Base-by-base conservation (phyloP, 2,888 invertebrate species). In the Aporophyla nigra region DNA sequence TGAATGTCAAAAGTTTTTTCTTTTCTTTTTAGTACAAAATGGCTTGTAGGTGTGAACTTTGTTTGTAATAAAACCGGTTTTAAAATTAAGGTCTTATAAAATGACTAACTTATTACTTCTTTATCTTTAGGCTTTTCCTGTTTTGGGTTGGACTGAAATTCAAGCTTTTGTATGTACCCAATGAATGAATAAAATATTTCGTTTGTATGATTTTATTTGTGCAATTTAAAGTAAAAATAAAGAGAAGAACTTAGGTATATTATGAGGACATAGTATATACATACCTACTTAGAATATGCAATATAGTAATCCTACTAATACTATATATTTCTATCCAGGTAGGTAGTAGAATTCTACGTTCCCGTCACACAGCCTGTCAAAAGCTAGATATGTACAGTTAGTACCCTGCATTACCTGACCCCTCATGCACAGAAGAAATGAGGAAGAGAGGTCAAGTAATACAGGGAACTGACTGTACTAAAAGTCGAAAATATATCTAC, bases 1-100 rank as follows among this genome's bases (percentile, higher is more conserved):
- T 87, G 78, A 86, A 86, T 85, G 78, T 81, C 75, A 81, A 73
- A 67, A 40, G 74, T 68, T 78, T 83, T 71, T 80, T 84, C 54
- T 69, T 72, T 80, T 84, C 59, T 69, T 74, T 78, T 66, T 43
- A 56, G 75, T 72, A 71, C 24, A 49, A 81, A 73, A 59, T 71
- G 70, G 67, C 54, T 56, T 56, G 74, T 74, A 65, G 78, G 72
- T 81, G 56, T 63, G 24, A 71, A 82, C 59, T 72, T 78, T 10
- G 71, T 63, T 77, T 59, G 62, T 58, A 70, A 77, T 46, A 82
- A 74, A 86, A 79, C 71, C 54, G 14, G 71, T 33, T 68, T 82
- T 74, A 5, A 78, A 76, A 76, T 40, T 68, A 54, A 72, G 62
- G 59, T 58, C n/a, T 63, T 59, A 68, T 74, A 76, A 79, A 82